A percentile compares a stretch with the other conserved stretches of the same genome.
These are phyloP conservation scores for Phrynosoma platyrhinos DNA, from an alignment of 2,113 vertebrate genomes.

Conservation along the genomic window DNA sequence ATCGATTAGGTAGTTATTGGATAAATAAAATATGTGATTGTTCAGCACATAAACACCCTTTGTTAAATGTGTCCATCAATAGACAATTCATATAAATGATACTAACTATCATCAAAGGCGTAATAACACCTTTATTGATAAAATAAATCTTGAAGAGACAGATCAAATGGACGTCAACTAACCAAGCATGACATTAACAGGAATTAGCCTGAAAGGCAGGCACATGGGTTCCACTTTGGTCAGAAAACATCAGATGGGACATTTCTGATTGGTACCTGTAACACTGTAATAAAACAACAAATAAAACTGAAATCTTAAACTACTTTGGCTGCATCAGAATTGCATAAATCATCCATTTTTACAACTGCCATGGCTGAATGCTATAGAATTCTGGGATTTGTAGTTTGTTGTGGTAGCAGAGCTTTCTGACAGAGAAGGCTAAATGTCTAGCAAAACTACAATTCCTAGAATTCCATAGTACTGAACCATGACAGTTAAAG, in stretches of 20 bases:
- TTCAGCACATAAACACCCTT: slow-evolving; percentile 71
- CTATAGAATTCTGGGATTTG: too few species aligned
- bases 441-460: too few species aligned
- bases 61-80: slow-evolving; percentile 70
- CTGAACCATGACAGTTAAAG: too few species aligned
- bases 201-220: slow-evolving; percentile 72
- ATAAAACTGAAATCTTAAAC: background rate
- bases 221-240: slow-evolving; percentile 59
- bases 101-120: slow-evolving; percentile 77
- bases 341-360: too few species aligned
- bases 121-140: slow-evolving; percentile 80
- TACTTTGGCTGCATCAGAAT: too few species aligned
- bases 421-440: too few species aligned
- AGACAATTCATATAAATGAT: slow-evolving; percentile 77
- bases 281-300: slow-evolving; percentile 49
- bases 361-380: too few species aligned
- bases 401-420: too few species aligned
- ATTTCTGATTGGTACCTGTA: slow-evolving; percentile 51
- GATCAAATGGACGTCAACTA: slow-evolving; percentile 80
- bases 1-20: slow-evolving; percentile 67
- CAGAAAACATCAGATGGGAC: background rate
- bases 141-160: slow-evolving; percentile 82
- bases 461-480: too few species aligned
- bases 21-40: slow-evolving; percentile 74
- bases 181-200: slow-evolving; percentile 82